Conservation (phyloP, 2,113 vertebrate species). For the Ramphastos sulfuratus region DNA sequence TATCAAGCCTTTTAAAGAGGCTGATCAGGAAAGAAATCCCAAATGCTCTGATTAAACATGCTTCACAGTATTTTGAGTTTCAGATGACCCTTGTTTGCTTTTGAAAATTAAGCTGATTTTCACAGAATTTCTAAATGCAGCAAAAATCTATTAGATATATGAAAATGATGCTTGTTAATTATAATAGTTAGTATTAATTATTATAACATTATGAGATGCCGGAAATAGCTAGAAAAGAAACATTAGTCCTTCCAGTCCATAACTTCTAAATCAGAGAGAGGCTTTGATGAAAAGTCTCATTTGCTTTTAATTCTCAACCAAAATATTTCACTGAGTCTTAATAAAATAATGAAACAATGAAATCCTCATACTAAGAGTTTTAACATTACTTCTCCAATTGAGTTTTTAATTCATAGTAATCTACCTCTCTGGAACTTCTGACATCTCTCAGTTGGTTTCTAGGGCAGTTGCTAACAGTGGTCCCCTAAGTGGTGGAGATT, state of each 20-base stretch:
- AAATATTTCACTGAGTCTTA: not conserved
- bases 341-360: not conserved
- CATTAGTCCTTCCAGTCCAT: not conserved
- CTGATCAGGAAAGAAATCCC: not conserved
- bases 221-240: not conserved
- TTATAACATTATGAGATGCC: not conserved
- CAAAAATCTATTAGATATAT: not conserved
- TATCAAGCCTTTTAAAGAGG: not conserved
- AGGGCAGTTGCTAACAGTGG: not conserved
- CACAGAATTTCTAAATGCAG: not conserved
- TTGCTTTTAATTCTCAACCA: conserved; percentile 15
- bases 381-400: not conserved
- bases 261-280: not conserved
- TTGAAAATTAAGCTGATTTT: not conserved
- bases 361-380: not conserved
- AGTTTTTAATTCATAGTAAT: not conserved
- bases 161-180: not conserved
- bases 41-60: not conserved
- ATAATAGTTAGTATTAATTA: not conserved
- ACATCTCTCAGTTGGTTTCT: not conserved
- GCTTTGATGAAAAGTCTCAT: not conserved
- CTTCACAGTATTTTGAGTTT: not conserved
- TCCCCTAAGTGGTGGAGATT: not conserved
- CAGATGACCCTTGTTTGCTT: not conserved
- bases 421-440: not conserved